These are phyloP conservation scores for Tautogolabrus adspersus DNA, from an alignment of 2,113 vertebrate genomes.

Conservation along the genomic window DNA sequence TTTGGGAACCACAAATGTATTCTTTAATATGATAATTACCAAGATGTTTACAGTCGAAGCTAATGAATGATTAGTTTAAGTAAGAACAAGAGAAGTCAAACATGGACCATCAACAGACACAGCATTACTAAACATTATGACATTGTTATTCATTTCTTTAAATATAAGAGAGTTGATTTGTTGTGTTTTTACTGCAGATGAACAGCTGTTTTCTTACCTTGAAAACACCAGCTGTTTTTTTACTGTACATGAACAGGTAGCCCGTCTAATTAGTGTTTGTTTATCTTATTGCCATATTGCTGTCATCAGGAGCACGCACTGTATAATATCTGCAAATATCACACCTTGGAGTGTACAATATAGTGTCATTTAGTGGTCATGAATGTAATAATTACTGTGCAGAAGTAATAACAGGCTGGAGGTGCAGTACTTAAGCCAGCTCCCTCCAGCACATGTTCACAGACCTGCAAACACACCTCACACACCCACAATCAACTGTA, in stretches of 20 bases:
- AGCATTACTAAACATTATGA: too few species aligned
- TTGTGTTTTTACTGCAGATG: neutral
- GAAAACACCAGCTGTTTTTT: neutral
- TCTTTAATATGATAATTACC: too few species aligned
- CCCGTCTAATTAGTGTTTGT: constrained; percentile 18
- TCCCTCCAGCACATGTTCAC: constrained; percentile 69
- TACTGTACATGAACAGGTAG: neutral
- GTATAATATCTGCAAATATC: constrained; percentile 54
- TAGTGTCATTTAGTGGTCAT: constrained; percentile 51
- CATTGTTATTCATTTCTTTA: too few species aligned
- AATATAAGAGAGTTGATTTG: too few species aligned
- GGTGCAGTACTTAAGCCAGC: constrained; percentile 53
- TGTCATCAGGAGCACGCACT: constrained; percentile 43
- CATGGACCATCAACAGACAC: too few species aligned
- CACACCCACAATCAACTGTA: constrained; percentile 39
- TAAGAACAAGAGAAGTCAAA: too few species aligned
- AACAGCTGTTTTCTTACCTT: constrained; percentile 6
- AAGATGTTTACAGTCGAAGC: too few species aligned
- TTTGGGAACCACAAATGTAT: too few species aligned
- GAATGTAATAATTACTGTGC: constrained; percentile 59
- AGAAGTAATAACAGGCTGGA: constrained; percentile 64
- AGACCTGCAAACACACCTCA: constrained; percentile 60
- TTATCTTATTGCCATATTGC: constrained; percentile 27
- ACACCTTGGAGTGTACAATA: constrained; percentile 39
- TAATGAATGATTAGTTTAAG: too few species aligned